Evolutionary conservation across 1,140 invertebrate species (phyloP), one percentile per base, ranked within the genome.

Genomic region (Chionoecetes opilio): DNA sequence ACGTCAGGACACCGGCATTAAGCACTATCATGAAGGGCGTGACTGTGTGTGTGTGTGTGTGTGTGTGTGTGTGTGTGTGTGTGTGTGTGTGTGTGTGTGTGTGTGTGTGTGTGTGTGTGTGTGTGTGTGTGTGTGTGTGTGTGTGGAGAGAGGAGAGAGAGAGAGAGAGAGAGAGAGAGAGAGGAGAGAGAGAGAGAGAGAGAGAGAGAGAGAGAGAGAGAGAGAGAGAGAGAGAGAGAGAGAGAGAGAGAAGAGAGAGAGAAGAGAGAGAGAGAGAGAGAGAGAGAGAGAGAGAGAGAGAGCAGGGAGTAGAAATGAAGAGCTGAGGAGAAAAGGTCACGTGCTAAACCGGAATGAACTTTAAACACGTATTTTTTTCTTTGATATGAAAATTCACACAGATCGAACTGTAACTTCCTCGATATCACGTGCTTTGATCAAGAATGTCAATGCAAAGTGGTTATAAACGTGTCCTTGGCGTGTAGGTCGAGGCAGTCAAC

Each of bases 181-280:
- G 6, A 75, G 63, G 53, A 75, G 5, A 75, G 63, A 75, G 63
- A 75, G 63, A 75, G 63, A 75, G 63, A 75, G 63, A 75, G 63
- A 75, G 63, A 75, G 63, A 75, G 63, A 75, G 63, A 75, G 63
- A 75, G 63, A 75, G 63, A 75, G 63, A 75, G 63, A 75, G 63
- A 75, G 63, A 75, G 63, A 75, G 63, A 75, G 63, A 75, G 63
- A 75, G 63, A 75, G 63, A 75, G 63, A 75, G 63, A 75, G 63
- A 75, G 63, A 75, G 63, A 75, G 63, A 75, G 63, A 75, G 63
- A 75, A 75, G 63, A 75, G 63, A 75, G 63, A 75, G 63, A 75
- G 63, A 75, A 75, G 63, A 75, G 63, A 75, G 63, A 75, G 63
- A 75, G 63, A 75, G 63, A 75, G 63, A 75, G 63, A 75, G 63